A percentile compares a stretch with the other conserved stretches of the same genome.
Evolutionary conservation across 2,113 vertebrate genomes (phyloP).

Genomic region (cattle (Bos taurus)): ARS-UCD2.0 NC_037344.1:15400001-15400500

Average conservation of each 20-base stretch:
- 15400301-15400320: slow-evolving; percentile 39
- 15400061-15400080: background rate
- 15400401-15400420: background rate
- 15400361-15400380: slow-evolving; percentile 46
- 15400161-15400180: background rate
- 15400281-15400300: slow-evolving; percentile 36
- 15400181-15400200: slow-evolving; percentile 27
- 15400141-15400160: slow-evolving; percentile 52
- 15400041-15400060: background rate
- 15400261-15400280: slow-evolving; percentile 28
- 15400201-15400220: slow-evolving; percentile 13
- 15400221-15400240: background rate
- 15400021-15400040: background rate
- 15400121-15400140: slow-evolving; percentile 58
- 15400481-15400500: slow-evolving; percentile 72
- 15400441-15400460: slow-evolving; percentile 55
- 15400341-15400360: background rate
- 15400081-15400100: background rate
- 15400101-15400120: background rate
- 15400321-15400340: background rate
- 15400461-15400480: slow-evolving; percentile 68
- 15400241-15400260: slow-evolving; percentile 19
- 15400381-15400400: slow-evolving; percentile 41
- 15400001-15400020: background rate
- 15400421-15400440: slow-evolving; percentile 18